Percentiles rank a stretch among this genome's conserved stretches.
Evolutionary conservation across 1,140 invertebrate species (phyloP).

Genomic region (Ceratosolen solmsi): DNA sequence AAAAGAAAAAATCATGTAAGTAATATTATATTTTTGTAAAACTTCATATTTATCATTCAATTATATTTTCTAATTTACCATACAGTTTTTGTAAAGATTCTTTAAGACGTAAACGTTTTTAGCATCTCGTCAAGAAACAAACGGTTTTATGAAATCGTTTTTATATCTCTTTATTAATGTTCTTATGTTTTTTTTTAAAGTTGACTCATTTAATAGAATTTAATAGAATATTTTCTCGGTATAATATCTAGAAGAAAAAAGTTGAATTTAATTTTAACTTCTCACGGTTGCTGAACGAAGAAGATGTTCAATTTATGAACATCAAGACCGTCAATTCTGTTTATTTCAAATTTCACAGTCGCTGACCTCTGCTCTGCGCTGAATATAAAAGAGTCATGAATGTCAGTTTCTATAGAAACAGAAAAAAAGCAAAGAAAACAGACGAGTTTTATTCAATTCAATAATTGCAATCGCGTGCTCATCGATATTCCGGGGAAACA

Average conservation of each 20-base stretch:
- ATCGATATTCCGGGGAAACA: constrained; percentile 22
- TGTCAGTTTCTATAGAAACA: constrained; percentile 31
- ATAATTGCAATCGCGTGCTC: constrained; percentile 47
- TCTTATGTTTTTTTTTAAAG: too few relatives aligned
- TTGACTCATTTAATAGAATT: too few relatives aligned
- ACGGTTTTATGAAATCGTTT: too few relatives aligned
- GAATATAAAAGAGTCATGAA: constrained; percentile 40
- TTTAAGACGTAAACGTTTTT: too few relatives aligned
- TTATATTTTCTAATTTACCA: too few relatives aligned
- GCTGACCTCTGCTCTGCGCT: constrained; percentile 31
- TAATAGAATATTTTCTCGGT: too few relatives aligned
- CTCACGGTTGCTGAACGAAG: constrained; percentile 17
- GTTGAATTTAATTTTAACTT: constrained; percentile 30
- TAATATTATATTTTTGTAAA: too few relatives aligned
- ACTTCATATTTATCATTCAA: too few relatives aligned
- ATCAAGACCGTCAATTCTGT: constrained; percentile 49
- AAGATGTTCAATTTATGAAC: constrained; percentile 48
- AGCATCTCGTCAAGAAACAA: too few relatives aligned
- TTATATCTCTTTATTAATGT: too few relatives aligned
- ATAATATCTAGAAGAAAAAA: not conserved
- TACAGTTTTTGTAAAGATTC: too few relatives aligned
- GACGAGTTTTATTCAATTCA: constrained; percentile 36
- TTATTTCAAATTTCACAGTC: constrained; percentile 49
- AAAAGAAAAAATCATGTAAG: too few relatives aligned
- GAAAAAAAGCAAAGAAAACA: constrained; percentile 25